Base-by-base conservation (phyloP, 2,113 vertebrate species). In the Elanoides forficatus region DNA sequence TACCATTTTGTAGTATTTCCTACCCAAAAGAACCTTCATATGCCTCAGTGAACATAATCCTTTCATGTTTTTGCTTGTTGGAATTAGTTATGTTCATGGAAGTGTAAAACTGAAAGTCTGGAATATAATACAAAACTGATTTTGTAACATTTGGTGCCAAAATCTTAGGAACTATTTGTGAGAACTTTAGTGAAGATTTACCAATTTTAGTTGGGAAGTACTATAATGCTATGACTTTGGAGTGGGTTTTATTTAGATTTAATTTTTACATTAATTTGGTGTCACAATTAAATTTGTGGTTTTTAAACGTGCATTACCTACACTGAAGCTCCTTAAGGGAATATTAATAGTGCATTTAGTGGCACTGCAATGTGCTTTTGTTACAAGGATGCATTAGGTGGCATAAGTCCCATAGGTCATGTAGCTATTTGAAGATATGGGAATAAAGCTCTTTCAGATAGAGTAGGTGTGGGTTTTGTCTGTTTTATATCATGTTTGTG, bases 21-120 rank as follows among this genome's bases (percentile, higher is more conserved):
- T 94, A 71, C 40, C 72, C 52, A 71, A 60, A 82, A 85, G 59
- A 67, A 38, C 29, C 27, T 53, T 88, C 1, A 22, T 90, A 13
- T 87, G 76, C 83, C 48, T 71, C 78, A 60, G 38, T 90, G 82
- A 94, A 59, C 52, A 78, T 71, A 91, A 94, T 96, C 88, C 62
- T 89, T 68, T 82, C 17, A 8, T 86, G 47, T 4, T 91, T 92
- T 78, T 83, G 15, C 59, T 89, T 73, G 13, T 75, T 96, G 58
- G 30, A 81, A 82, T 82, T 40, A 86, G 38, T 88, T 74, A 63
- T 47, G 22, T 60, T 88, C 34, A 59, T 18, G 23, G 56, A 38
- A 88, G 80, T 22, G 0, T 90, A 63, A 74, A 92, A 82, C 45
- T 90, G 60, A 80, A 82, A 85, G 34, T 66, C 47, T 86, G 42